These are phyloP conservation scores for Apoderus coryli DNA, from an alignment of 2,888 invertebrate species.

Conservation along the genomic window DNA sequence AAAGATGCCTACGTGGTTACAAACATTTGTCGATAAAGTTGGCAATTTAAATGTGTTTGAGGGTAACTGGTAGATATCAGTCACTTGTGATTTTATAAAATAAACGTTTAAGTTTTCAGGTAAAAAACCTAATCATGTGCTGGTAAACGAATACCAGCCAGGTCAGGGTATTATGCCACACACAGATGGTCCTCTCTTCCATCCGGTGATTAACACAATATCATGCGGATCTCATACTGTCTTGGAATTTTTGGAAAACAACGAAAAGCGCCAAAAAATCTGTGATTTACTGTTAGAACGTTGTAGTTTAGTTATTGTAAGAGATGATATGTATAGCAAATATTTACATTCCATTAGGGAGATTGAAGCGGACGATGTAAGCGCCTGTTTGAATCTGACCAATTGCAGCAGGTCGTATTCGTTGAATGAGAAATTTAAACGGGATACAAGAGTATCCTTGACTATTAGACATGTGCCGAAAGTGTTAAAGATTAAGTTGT, in stretches of 20 bases:
- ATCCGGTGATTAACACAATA: constrained; percentile 84
- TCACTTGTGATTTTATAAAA: no score
- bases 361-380: constrained; percentile 45
- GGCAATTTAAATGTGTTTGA: constrained; percentile 53
- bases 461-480: constrained; percentile 91
- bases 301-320: constrained; percentile 74
- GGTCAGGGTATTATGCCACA: constrained; percentile 97
- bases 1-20: constrained; percentile 74
- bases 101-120: no score
- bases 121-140: constrained; percentile 75
- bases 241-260: constrained; percentile 62
- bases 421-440: constrained; percentile 39
- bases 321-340: constrained; percentile 65
- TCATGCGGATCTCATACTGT: constrained; percentile 82
- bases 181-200: constrained; percentile 87
- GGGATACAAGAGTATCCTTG: constrained; percentile 68
- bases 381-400: constrained; percentile 48
- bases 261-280: constrained; percentile 32
- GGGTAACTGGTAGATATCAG: no score
- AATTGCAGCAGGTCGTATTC: constrained; percentile 42
- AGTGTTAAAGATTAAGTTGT: constrained; percentile 54
- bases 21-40: constrained; percentile 54
- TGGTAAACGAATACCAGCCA: constrained; percentile 86
- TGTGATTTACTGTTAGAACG: constrained; percentile 74
- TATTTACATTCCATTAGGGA: constrained; percentile 83